Base-by-base conservation (phyloP, 2,797 vertebrate species). In the Picus viridis region DNA sequence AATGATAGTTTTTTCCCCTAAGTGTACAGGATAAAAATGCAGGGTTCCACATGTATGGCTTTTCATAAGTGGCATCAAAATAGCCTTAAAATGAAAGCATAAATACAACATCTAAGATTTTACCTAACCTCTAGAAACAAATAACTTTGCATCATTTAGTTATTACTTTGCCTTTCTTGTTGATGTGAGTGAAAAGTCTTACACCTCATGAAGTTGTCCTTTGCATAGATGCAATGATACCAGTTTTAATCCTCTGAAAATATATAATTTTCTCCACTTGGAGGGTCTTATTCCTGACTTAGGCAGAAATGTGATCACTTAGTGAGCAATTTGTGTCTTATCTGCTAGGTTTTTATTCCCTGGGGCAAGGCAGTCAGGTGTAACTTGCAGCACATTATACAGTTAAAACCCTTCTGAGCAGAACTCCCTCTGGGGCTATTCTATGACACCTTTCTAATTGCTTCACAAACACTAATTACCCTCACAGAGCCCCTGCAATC, bases 21-120 rank as follows among this genome's bases (percentile, higher is more conserved):
- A 67, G 32, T 22, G 74, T 41, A 20, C 62, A 39, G 64, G 80
- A 54, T 29, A 56, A 73, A 82, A 95, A 95, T 32, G 87, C 82
- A 84, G 89, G 67, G 23, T 92, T 54, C 95, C 95, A 89, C 16
- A 26, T 10, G 17, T 86, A 93, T 75, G 78, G 6, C 51, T 85
- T 95, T 93, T 90, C 93, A 90, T 41, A 82, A 72, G 15, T 72
- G 94, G 70, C 83, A 95, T 83, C 78, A 77, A 86, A 87, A 58
- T 15, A 36, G 19, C 64, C 61, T 94, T 88, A 73, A 94, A 95
- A 83, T 7, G 91, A 64, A 96, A 91, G 49, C 12, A 72, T 30
- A 81, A 82, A 80, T 7, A 65, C 19, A 63, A 34, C 7, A 78
- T 15, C 70, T 58, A 69, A 45, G 3, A 32, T 84, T 90, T 91